These are phyloP conservation scores for Coracias cyanogaster DNA, from an alignment of 2,797 vertebrate genomes.

Conservation along the genomic window DNA sequence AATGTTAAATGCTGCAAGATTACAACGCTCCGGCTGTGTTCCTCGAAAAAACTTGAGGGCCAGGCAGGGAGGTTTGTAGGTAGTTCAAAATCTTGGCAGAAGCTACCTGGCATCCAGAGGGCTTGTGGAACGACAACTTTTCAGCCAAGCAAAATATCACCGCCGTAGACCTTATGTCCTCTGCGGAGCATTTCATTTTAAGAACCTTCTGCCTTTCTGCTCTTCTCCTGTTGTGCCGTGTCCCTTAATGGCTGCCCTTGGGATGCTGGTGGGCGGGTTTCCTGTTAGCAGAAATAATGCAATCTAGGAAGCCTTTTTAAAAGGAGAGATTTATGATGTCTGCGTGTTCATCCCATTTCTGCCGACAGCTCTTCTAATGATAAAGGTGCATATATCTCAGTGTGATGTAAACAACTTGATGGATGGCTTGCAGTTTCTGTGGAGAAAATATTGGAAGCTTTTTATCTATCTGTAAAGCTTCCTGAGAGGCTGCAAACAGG, in stretches of 20 bases:
- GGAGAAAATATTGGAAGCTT: slow-evolving; percentile 42
- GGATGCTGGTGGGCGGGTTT: not conserved
- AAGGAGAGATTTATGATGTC: slow-evolving; percentile 47
- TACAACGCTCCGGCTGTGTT: not conserved
- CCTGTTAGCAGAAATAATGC: not conserved
- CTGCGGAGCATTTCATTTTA: fast-evolving
- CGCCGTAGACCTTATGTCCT: fast-evolving
- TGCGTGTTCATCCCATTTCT: slow-evolving; percentile 36
- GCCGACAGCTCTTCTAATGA: slow-evolving; percentile 44
- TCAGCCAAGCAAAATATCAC: not conserved
- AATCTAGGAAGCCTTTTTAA: not conserved
- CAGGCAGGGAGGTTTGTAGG: not conserved
- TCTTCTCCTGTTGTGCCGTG: not conserved
- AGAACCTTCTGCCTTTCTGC: not conserved
- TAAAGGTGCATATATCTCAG: slow-evolving; percentile 40
- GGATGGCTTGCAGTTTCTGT: slow-evolving; percentile 32
- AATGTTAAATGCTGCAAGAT: not conserved
- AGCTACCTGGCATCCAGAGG: not conserved
- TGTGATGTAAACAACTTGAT: slow-evolving; percentile 60
- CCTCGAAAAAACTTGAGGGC: fast-evolving
- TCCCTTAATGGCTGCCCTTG: not conserved
- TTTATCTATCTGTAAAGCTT: slow-evolving; percentile 44
- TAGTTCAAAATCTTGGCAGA: not conserved
- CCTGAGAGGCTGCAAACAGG: slow-evolving; percentile 42
- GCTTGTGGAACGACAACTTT: not conserved